phyloP scores from a whole-genome alignment of 2,888 invertebrate species.

The Diploptera punctata region DNA sequence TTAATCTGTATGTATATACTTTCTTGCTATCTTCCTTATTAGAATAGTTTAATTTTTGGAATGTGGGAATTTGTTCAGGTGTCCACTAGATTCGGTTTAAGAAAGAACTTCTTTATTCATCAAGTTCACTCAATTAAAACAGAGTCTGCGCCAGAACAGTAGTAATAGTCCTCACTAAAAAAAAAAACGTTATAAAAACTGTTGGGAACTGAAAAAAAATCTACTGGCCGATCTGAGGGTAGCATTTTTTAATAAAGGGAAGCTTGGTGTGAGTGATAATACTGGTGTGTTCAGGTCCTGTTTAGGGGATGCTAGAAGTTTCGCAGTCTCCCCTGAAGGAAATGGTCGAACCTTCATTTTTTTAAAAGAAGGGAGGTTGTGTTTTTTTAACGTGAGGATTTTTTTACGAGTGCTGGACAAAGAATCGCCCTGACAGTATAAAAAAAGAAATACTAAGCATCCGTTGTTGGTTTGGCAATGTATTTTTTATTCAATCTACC shows the following conservation, averaged over 20 bases:
- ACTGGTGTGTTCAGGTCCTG: slow-evolving; percentile 11
- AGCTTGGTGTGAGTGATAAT: slow-evolving; percentile 19
- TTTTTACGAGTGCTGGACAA: slow-evolving; percentile 15
- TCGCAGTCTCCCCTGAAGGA: not conserved
- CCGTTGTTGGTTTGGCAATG: slow-evolving; percentile 19
- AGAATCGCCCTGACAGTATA: slow-evolving; percentile 1
- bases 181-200: slow-evolving; percentile 11
- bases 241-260: slow-evolving; percentile 9
- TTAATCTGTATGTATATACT: too few species aligned
- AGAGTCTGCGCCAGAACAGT: too few species aligned
- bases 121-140: too few species aligned
- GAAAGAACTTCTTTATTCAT: too few species aligned
- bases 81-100: too few species aligned
- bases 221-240: not conserved
- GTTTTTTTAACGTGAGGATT: slow-evolving; percentile 6
- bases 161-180: too few species aligned
- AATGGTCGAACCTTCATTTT: not conserved
- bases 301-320: not conserved
- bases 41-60: too few species aligned
- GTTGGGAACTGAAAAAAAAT: slow-evolving; percentile 1
- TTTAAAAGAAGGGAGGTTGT: not conserved
- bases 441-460: slow-evolving; percentile 5
- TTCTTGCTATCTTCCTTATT: too few species aligned
- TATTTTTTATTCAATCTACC: slow-evolving; percentile 5
- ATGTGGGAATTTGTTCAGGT: too few species aligned